A percentile compares a stretch with the other conserved stretches of the same genome.
These are phyloP conservation scores for Speoplatyrhinus poulsoni DNA, from an alignment of 2,113 vertebrate genomes.

Conservation along the genomic window DNA sequence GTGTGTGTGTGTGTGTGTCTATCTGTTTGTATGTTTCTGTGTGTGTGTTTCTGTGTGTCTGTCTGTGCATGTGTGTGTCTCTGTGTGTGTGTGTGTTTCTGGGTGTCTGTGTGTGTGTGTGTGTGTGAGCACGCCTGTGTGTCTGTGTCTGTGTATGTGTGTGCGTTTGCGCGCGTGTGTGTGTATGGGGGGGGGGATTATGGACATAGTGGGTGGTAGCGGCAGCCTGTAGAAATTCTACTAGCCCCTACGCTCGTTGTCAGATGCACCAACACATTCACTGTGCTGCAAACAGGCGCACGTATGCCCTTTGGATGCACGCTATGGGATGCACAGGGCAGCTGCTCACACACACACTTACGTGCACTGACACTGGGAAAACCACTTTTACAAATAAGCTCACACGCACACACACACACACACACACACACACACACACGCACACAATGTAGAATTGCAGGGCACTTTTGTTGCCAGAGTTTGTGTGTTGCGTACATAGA, in stretches of 20 bases:
- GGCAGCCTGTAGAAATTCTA: conserved; percentile 29
- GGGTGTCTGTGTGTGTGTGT: too few relatives aligned
- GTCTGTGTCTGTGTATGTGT: too few relatives aligned
- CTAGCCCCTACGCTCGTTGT: conserved; percentile 16
- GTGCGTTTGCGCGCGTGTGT: not conserved
- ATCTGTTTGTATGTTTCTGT: too few relatives aligned
- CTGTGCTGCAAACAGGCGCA: not conserved
- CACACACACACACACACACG: too few relatives aligned
- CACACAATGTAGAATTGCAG: not conserved
- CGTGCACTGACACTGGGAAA: not conserved
- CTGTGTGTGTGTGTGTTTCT: too few relatives aligned
- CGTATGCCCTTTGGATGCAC: not conserved
- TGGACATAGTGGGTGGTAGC: conserved; percentile 35
- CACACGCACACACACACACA: not conserved
- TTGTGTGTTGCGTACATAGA: not conserved
- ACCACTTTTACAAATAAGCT: too few relatives aligned
- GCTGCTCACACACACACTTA: not conserved
- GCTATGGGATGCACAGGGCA: not conserved
- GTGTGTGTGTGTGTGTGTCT: not conserved
- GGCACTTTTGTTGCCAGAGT: conserved; percentile 4
- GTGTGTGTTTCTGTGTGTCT: too few relatives aligned
- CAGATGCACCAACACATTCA: not conserved
- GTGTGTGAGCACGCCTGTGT: too few relatives aligned
- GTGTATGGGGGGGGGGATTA: conserved; percentile 12
- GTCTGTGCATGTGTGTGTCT: conserved; percentile 3